phyloP scores from a whole-genome alignment of 2,113 vertebrate species.

The Pseudolaguvia tuberculata region DNA sequence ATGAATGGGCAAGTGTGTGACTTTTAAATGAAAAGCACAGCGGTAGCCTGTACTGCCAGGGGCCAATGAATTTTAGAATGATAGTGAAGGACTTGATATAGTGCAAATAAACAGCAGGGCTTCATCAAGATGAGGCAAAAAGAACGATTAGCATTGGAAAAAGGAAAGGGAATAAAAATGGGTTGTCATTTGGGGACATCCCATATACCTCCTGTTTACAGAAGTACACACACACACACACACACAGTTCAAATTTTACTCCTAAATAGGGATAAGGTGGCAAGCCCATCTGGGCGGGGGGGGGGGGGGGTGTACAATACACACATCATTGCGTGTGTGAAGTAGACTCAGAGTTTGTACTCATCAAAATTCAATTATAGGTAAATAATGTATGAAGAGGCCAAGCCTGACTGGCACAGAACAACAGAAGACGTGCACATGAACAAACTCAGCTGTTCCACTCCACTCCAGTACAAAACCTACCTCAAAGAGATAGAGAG shows the following conservation, averaged over 20 bases:
- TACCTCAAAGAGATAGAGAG: conserved; percentile 2
- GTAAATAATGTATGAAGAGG: conserved; percentile 50
- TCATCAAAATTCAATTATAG: conserved; percentile 49
- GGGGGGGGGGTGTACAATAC: too few relatives aligned
- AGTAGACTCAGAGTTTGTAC: conserved; percentile 21
- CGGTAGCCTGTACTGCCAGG: neutral
- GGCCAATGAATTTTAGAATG: neutral
- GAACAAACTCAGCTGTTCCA: conserved; percentile 22
- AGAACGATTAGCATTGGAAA: conserved; percentile 1
- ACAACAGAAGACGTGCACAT: conserved; percentile 34
- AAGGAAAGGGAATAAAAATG: neutral
- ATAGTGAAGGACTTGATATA: conserved; percentile 5
- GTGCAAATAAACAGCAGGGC: neutral
- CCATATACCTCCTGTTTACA: neutral
- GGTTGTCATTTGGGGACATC: neutral
- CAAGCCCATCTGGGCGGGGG: conserved; percentile 15
- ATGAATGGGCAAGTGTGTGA: too few relatives aligned
- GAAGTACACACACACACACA: conserved; percentile 7
- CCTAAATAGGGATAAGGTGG: neutral
- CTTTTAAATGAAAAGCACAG: conserved; percentile 26
- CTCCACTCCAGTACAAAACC: neutral
- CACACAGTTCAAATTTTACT: conserved; percentile 5
- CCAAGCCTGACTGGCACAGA: conserved; percentile 20
- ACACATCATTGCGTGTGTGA: conserved; percentile 14
- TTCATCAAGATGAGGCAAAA: conserved; percentile 2